Percentiles rank a stretch among this genome's conserved stretches.
Evolutionary conservation across 2,888 invertebrate genomes (phyloP).

Genomic region (Drosophila merina): DNA sequence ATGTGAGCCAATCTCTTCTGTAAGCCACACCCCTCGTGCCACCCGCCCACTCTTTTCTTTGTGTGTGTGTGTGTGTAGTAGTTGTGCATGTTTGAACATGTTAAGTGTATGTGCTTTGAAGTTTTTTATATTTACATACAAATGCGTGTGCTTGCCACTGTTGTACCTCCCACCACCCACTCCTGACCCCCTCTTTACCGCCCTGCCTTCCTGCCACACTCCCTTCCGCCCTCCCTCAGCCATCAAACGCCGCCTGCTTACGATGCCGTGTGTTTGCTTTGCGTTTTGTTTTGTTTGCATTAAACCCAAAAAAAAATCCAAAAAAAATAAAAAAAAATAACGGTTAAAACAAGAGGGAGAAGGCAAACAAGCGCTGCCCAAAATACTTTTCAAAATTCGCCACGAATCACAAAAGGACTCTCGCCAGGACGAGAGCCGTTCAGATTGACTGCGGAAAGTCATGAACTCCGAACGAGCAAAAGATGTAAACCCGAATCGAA

Average conservation of each 20-base stretch:
- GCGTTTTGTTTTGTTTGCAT: slow-evolving; percentile 69
- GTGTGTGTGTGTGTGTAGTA: slow-evolving; percentile 24
- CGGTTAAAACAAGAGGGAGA: background rate
- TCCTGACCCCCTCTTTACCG: background rate
- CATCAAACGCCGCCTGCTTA: slow-evolving; percentile 7
- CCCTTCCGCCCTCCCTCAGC: background rate
- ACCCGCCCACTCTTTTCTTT: background rate
- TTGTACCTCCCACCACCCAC: background rate
- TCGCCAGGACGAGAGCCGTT: background rate
- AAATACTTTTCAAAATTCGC: slow-evolving; percentile 10
- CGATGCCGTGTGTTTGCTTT: slow-evolving; percentile 62
- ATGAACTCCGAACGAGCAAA: background rate
- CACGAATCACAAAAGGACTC: background rate
- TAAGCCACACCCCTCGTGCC: background rate
- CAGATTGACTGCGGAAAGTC: background rate
- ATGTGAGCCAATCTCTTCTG: slow-evolving; percentile 29
- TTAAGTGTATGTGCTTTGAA: slow-evolving; percentile 75
- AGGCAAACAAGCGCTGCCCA: slow-evolving; percentile 8
- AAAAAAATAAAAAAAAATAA: background rate
- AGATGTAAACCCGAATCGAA: background rate
- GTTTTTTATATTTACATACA: slow-evolving; percentile 74
- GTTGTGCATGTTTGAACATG: slow-evolving; percentile 57
- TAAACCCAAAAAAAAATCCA: slow-evolving; percentile 47
- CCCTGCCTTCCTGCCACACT: background rate
- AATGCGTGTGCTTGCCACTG: slow-evolving; percentile 46